These are phyloP conservation scores for Syrphus vitripennis DNA, from an alignment of 2,888 invertebrate genomes.

Conservation along the genomic window DNA sequence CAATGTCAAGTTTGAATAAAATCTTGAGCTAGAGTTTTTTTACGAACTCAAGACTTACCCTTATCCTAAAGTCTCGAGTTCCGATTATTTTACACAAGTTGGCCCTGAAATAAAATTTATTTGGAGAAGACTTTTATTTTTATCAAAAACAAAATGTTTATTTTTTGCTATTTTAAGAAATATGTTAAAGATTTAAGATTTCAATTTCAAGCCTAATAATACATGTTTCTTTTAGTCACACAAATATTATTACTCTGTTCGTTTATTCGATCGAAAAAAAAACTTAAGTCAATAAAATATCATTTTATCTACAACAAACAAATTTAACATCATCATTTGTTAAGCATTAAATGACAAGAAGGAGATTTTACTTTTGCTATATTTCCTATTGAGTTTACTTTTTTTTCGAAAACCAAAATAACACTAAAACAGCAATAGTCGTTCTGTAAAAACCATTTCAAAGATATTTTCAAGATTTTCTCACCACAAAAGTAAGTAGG, in stretches of 20 bases:
- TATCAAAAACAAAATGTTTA: no score
- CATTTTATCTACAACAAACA: neutral
- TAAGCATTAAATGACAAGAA: neutral
- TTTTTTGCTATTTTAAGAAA: no score
- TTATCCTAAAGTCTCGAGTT: no score
- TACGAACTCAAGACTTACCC: no score
- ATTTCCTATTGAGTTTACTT: neutral
- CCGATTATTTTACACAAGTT: no score
- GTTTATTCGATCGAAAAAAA: neutral
- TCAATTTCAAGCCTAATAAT: no score
- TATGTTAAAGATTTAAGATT: no score
- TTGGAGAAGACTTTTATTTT: no score
- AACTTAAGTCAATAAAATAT: neutral
- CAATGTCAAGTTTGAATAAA: no score
- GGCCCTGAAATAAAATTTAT: no score
- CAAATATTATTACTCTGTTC: neutral
- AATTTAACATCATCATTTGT: neutral
- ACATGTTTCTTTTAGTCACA: no score
- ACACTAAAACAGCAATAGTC: constrained; percentile 1
- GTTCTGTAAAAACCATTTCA: constrained; percentile 4
- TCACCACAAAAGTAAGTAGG: constrained; percentile 5
- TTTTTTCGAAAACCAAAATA: neutral
- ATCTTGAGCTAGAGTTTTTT: no score
- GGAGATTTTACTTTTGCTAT: neutral
- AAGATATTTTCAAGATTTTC: constrained; percentile 2